phyloP scores from a whole-genome alignment of 2,797 vertebrate genomes.

The Picus viridis region DNA sequence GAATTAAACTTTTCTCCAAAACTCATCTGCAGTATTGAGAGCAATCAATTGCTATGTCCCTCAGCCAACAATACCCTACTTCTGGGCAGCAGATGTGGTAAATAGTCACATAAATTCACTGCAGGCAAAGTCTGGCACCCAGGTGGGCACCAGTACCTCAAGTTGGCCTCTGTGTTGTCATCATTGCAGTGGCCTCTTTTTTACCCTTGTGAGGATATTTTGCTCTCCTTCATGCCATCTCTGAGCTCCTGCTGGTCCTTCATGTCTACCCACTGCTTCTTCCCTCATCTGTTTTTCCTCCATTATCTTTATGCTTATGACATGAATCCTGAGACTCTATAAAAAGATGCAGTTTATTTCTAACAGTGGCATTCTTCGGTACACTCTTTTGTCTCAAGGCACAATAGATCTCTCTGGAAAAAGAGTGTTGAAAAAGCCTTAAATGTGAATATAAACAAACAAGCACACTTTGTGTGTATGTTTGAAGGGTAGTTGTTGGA shows the following conservation, averaged over 20 bases:
- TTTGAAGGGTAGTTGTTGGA: background rate
- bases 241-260: background rate
- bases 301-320: background rate
- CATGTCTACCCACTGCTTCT: background rate
- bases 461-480: background rate
- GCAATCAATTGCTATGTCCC: fast-evolving
- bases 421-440: background rate
- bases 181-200: fast-evolving
- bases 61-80: background rate
- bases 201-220: background rate
- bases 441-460: background rate
- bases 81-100: fast-evolving
- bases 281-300: background rate
- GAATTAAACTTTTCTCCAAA: background rate
- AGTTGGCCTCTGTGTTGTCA: background rate
- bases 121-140: background rate
- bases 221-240: background rate
- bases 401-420: background rate
- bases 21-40: background rate
- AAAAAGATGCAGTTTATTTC: background rate
- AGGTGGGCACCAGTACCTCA: fast-evolving
- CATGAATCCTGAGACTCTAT: background rate
- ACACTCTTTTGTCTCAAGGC: background rate
- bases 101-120: background rate
- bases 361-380: background rate